These are phyloP conservation scores for Strongylocentrotus purpuratus DNA, from an alignment of 35 echinoderm and acorn worm genomes.

Conservation along the genomic window DNA sequence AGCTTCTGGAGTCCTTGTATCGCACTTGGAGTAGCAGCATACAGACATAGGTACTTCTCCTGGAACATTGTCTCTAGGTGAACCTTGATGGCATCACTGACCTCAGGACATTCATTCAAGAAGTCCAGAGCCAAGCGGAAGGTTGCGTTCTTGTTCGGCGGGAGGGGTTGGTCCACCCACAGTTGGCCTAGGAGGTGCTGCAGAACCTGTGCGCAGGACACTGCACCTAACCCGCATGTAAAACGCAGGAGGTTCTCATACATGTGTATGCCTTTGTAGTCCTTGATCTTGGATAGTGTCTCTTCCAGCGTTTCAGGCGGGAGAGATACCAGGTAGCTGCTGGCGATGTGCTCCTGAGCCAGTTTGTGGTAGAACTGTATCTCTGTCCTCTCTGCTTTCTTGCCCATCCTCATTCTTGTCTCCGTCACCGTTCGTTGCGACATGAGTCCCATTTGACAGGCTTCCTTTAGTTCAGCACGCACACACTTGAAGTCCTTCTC, in stretches of 20 bases:
- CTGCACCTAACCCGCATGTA: background rate
- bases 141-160: background rate
- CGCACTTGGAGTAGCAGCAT: background rate
- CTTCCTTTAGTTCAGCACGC: background rate
- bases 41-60: background rate
- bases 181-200: background rate
- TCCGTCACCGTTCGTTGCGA: background rate
- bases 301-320: background rate
- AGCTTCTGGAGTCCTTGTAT: background rate
- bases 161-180: background rate
- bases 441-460: background rate
- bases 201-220: background rate
- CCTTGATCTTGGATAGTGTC: background rate
- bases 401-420: background rate
- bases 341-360: background rate
- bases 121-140: background rate
- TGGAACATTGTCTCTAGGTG: background rate
- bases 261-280: background rate
- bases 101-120: background rate
- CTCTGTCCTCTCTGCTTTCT: background rate
- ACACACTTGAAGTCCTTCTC: background rate
- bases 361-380: conserved; percentile 24
- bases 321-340: background rate
- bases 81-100: background rate
- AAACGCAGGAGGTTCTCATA: background rate